Evolutionary conservation across 1,140 invertebrate genomes (phyloP).

Genomic region (Calycopis cecrops): DNA sequence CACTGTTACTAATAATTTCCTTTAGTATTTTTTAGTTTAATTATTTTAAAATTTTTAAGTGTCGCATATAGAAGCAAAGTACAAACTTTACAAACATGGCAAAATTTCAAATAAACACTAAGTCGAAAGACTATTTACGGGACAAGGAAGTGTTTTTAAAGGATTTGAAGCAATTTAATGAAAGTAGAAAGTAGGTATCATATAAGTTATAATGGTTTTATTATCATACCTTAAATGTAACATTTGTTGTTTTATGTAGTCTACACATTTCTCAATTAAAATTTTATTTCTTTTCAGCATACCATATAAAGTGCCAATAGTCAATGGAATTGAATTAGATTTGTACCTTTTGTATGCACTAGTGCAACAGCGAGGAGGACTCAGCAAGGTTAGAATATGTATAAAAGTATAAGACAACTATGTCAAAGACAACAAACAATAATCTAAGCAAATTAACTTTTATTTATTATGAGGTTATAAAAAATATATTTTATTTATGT

Average conservation of each 20-base stretch:
- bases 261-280: neutral
- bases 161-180: constrained; percentile 89
- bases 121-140: constrained; percentile 54
- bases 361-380: constrained; percentile 93
- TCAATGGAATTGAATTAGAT: constrained; percentile 93
- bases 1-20: neutral
- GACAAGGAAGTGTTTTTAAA: constrained; percentile 85
- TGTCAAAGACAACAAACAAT: too few species aligned
- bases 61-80: neutral
- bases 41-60: neutral
- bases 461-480: neutral
- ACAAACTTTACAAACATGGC: constrained; percentile 47
- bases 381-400: constrained; percentile 86
- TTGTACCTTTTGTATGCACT: constrained; percentile 92
- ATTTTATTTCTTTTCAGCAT: constrained; percentile 48
- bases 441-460: neutral
- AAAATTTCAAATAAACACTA: constrained; percentile 68
- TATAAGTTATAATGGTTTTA: too few species aligned
- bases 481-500: too few species aligned
- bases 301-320: constrained; percentile 78
- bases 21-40: neutral
- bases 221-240: neutral
- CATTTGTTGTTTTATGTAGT: constrained; percentile 2
- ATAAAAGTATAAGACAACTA: neutral
- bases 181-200: constrained; percentile 85